A percentile compares a stretch with the other conserved stretches of the same genome.
Evolutionary conservation across 2,888 invertebrate genomes (phyloP).

Genomic region (Chesias legatella): DNA sequence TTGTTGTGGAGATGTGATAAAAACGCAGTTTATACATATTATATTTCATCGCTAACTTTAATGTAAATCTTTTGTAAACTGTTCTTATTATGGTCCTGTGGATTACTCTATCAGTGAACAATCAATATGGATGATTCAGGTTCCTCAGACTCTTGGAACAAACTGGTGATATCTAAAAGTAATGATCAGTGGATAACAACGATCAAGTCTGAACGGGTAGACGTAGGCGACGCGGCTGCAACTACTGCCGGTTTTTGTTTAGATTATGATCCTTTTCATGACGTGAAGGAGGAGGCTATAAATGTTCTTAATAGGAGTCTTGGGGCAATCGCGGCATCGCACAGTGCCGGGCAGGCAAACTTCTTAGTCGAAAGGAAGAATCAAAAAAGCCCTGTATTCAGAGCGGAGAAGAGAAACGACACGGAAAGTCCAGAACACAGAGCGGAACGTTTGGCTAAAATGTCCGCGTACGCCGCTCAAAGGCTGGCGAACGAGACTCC

Average conservation of each 20-base stretch:
- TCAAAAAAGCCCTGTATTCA: not conserved
- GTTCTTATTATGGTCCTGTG: conserved; percentile 67
- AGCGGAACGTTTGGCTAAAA: conserved; percentile 57
- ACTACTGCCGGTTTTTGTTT: conserved; percentile 41
- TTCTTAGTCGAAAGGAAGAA: conserved; percentile 3
- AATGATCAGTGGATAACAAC: conserved; percentile 64
- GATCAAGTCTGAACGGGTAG: conserved; percentile 44
- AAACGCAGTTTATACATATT: conserved; percentile 7
- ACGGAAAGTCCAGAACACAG: conserved; percentile 44
- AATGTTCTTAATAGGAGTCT: conserved; percentile 2
- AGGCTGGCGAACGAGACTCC: conserved; percentile 67
- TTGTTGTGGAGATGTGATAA: conserved; percentile 3
- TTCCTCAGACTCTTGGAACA: conserved; percentile 66
- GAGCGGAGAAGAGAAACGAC: no score
- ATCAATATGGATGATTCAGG: conserved; percentile 74
- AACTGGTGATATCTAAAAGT: conserved; percentile 66
- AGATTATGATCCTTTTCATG: conserved; percentile 33
- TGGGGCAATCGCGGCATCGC: conserved; percentile 1
- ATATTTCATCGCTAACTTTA: not conserved
- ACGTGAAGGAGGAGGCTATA: conserved; percentile 43
- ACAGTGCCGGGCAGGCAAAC: conserved; percentile 4
- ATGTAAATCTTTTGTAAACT: conserved; percentile 10
- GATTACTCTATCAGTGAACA: conserved; percentile 69
- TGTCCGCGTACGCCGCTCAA: conserved; percentile 72
- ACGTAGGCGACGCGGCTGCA: conserved; percentile 33